Percentiles rank a stretch among this genome's conserved stretches.
phyloP scores from a whole-genome alignment of 2,113 vertebrate genomes.

The Serinus canaria region DNA sequence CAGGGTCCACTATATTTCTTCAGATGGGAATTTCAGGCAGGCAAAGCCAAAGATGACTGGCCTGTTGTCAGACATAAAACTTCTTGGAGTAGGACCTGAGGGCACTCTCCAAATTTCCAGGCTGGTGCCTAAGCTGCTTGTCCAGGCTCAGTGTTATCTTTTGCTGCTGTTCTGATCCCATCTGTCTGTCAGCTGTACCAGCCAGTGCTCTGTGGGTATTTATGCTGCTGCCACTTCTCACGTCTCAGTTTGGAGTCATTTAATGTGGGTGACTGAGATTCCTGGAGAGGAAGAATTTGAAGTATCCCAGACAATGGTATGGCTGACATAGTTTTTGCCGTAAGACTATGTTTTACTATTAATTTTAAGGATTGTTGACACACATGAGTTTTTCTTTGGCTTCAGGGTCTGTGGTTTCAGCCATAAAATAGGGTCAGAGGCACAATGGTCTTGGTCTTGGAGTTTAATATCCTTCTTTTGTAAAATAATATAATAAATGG shows the following conservation, averaged over 20 bases:
- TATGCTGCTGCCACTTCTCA: conserved; percentile 34
- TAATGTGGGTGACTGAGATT: conserved; percentile 24
- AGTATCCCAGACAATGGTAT: conserved; percentile 46
- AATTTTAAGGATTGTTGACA: conserved; percentile 17
- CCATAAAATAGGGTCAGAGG: background rate
- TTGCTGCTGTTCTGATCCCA: conserved; percentile 7
- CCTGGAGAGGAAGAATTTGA: conserved; percentile 29
- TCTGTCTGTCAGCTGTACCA: conserved; percentile 51
- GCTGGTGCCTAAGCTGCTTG: background rate
- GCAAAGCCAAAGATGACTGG: background rate
- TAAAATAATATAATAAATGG: background rate
- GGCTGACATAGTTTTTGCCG: background rate
- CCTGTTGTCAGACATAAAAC: background rate
- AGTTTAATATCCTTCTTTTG: background rate
- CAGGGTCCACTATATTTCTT: background rate
- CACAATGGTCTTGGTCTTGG: accelerated
- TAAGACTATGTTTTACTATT: background rate
- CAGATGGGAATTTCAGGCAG: background rate
- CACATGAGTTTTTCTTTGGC: background rate
- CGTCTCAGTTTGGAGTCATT: conserved; percentile 42
- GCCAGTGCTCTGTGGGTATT: conserved; percentile 30
- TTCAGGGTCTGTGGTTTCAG: background rate
- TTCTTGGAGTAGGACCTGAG: background rate
- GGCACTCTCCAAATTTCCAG: background rate
- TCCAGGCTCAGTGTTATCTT: background rate